phyloP scores from a whole-genome alignment of 2,888 invertebrate species.

The Erebia epiphron region DNA sequence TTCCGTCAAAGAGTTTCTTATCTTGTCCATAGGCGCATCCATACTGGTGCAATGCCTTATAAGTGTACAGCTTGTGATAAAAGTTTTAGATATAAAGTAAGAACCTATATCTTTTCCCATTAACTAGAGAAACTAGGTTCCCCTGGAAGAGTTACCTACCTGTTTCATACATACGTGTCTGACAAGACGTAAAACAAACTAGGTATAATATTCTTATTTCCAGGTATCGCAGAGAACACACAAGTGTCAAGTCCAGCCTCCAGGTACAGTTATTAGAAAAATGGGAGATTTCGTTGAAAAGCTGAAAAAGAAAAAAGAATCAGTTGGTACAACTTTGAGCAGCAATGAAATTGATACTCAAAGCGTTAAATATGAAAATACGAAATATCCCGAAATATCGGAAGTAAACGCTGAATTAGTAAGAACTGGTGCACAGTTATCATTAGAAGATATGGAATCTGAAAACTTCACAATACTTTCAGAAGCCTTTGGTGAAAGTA shows the following conservation, averaged over 20 bases:
- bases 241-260: conserved; percentile 87
- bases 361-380: conserved; percentile 38
- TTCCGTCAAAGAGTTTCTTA: conserved; percentile 94
- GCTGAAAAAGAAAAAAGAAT: conserved; percentile 67
- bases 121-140: no score
- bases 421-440: conserved; percentile 72
- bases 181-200: not conserved
- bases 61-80: conserved; percentile 91
- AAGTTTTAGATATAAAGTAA: conserved; percentile 91
- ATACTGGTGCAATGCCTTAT: conserved; percentile 94
- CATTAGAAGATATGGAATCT: conserved; percentile 75
- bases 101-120: conserved; percentile 32
- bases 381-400: conserved; percentile 58
- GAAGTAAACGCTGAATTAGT: conserved; percentile 73
- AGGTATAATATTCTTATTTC: conserved; percentile 25
- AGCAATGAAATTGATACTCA: conserved; percentile 26
- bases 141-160: not conserved
- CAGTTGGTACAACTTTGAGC: conserved; percentile 38
- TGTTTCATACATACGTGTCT: not conserved
- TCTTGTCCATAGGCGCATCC: conserved; percentile 91
- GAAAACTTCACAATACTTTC: conserved; percentile 69
- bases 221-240: conserved; percentile 92
- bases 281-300: conserved; percentile 77
- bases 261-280: conserved; percentile 81
- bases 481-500: conserved; percentile 53